Evolutionary conservation across 2,797 vertebrate species (phyloP), one percentile per base, ranked within the genome.

Genomic region (Morelia viridis): DNA sequence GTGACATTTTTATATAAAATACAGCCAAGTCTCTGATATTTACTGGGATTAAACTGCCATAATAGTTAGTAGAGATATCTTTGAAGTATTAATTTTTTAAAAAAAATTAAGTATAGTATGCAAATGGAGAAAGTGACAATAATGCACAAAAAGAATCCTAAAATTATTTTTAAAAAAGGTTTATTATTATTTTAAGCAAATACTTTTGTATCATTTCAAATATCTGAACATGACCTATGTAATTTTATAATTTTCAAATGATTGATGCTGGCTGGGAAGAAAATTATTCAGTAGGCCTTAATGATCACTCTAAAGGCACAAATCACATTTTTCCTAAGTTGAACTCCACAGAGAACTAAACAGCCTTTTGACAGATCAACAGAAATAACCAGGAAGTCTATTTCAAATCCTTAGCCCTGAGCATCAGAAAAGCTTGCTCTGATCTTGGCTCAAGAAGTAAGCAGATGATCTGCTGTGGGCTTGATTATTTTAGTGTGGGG

Each of bases 91-190:
- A 7, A 35, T 64, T 53, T 85, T 57, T 68, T 9, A 5, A 8
- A 76, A 76, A 76, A 35, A 71, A 35, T 13, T 17, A 28, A 76
- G 60, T 3, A 31, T 46, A n/a, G 50, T 57, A 85, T 46, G 58
- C 31, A 61, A 41, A 85, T 61, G 12, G 19, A 90, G 41, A 31
- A 41, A 65, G 28, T 2, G 50, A 50, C n/a, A 65, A 57, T 8
- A 85, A 85, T 71, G 13, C 84, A 57, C 2, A 17, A 35, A 91
- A 41, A 50, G n/a, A n/a, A 46, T 17, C 4, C 41, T 61, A 56
- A 35, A 53, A 61, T 87, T 76, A 3, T 90, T 95, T 93, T 93
- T 83, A 91, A 6, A 87, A 41, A 94, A 76, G 11, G 3, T 1
- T 0, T 85, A 68, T 86, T 61, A 35, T 76, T 19, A 64, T 22